Conservation (phyloP, 2,888 invertebrate genomes). For the Tricholauxania praeusta region DNA sequence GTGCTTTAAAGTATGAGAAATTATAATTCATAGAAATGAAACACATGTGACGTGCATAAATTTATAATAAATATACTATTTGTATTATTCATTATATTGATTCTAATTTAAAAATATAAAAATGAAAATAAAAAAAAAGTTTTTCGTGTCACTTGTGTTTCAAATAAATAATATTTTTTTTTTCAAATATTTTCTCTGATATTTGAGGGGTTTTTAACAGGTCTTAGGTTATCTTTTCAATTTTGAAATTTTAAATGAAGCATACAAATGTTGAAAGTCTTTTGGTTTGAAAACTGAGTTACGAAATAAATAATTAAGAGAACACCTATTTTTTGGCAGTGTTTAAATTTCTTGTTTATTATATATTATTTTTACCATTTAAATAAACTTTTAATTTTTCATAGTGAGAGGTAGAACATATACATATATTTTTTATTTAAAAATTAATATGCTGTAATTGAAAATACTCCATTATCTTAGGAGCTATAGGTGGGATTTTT, state of each 20-base stretch:
- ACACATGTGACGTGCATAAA: too few species aligned
- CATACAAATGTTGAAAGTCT: conserved; percentile 12
- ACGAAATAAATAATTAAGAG: background rate
- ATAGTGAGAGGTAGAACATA: too few species aligned
- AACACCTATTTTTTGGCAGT: conserved; percentile 5
- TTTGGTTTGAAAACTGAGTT: background rate
- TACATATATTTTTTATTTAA: too few species aligned
- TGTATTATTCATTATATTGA: too few species aligned
- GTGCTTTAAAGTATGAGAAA: background rate
- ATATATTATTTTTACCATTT: background rate
- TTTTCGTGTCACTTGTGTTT: background rate
- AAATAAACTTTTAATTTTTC: background rate
- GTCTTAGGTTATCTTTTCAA: background rate
- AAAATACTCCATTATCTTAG: too few species aligned
- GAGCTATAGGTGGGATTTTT: conserved; percentile 12
- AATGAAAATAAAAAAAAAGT: background rate
- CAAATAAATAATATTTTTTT: background rate
- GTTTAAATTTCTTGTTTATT: conserved; percentile 17
- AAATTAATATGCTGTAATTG: too few species aligned
- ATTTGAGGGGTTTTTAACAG: too few species aligned
- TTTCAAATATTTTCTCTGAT: too few species aligned
- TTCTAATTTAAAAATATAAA: too few species aligned
- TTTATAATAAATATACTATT: too few species aligned
- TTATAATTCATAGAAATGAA: too few species aligned
- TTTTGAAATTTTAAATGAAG: background rate